Evolutionary conservation across 2,888 invertebrate species (phyloP).

Genomic region (Silvanus unidentatus): DNA sequence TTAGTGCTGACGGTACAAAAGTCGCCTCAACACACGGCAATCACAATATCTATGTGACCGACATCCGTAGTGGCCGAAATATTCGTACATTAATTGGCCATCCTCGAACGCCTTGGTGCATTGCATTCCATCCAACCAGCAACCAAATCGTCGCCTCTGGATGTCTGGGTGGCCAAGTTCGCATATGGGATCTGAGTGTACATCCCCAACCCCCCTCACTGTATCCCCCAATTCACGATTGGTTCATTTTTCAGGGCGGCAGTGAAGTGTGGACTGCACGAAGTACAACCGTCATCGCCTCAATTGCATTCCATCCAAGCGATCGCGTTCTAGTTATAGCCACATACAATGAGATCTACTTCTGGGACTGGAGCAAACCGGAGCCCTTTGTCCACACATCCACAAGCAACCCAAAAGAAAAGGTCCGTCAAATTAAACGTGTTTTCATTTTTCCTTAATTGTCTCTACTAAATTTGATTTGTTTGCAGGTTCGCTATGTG

Average conservation of each 20-base stretch:
- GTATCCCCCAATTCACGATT: too few species aligned
- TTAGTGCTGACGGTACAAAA: conserved; percentile 79
- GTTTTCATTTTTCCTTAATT: too few species aligned
- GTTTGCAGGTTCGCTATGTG: conserved; percentile 62
- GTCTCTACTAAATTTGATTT: background rate
- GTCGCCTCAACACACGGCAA: conserved; percentile 86
- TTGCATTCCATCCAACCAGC: conserved; percentile 80
- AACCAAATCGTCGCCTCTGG: conserved; percentile 81
- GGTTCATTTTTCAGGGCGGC: conserved; percentile 58
- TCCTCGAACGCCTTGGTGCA: conserved; percentile 85
- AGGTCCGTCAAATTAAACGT: too few species aligned
- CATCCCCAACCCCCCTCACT: too few species aligned
- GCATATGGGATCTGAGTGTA: conserved; percentile 81
- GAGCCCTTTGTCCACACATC: conserved; percentile 68
- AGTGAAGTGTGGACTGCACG: conserved; percentile 78
- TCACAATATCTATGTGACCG: conserved; percentile 80
- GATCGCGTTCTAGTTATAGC: conserved; percentile 80
- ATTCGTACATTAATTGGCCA: conserved; percentile 73
- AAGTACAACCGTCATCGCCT: conserved; percentile 71
- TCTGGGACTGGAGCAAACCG: conserved; percentile 84
- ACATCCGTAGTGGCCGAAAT: conserved; percentile 71
- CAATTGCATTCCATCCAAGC: conserved; percentile 80
- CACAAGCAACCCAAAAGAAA: conserved; percentile 72
- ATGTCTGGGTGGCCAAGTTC: conserved; percentile 81
- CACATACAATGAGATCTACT: conserved; percentile 75